A percentile compares a stretch with the other conserved stretches of the same genome.
These are phyloP conservation scores for Agapornis roseicollis DNA, from an alignment of 2,113 vertebrate genomes.

Conservation along the genomic window DNA sequence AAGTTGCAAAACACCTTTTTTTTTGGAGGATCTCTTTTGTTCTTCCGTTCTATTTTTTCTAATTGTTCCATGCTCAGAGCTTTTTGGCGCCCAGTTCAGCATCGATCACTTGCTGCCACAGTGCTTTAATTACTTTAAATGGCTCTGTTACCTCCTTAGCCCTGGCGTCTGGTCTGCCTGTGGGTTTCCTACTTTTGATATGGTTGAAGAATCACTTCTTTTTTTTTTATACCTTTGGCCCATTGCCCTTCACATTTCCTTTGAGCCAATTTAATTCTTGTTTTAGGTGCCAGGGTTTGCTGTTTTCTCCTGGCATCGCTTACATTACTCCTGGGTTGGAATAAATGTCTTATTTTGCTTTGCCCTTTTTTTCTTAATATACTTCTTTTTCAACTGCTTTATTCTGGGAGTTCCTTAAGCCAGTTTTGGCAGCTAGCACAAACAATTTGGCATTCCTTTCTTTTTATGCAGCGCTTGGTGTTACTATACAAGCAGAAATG, in stretches of 20 bases:
- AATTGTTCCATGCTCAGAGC: background rate
- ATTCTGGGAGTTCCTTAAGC: constrained; percentile 30
- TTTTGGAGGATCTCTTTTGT: accelerated
- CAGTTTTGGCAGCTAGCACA: background rate
- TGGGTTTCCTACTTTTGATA: background rate
- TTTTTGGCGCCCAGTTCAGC: background rate
- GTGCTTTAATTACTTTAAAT: background rate
- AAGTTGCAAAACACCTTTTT: background rate
- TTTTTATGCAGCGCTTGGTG: background rate
- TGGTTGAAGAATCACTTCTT: accelerated
- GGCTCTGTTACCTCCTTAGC: background rate
- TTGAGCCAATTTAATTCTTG: background rate
- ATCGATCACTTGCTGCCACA: background rate
- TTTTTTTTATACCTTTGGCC: background rate
- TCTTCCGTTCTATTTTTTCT: background rate
- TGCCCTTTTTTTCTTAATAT: background rate
- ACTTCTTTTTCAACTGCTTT: constrained; percentile 2
- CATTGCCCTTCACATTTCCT: background rate
- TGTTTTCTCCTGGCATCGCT: background rate
- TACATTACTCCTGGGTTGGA: background rate
- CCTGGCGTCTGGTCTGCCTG: background rate
- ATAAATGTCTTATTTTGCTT: background rate
- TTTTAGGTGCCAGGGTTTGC: background rate
- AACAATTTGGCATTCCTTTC: constrained; percentile 50
- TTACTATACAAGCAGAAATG: constrained; percentile 16